These are phyloP conservation scores for Apis mellifera DNA, from an alignment of 1,140 invertebrate species.

Conservation along the genomic window Amel_HAv3.1 CM009940.2:7486001-7486500, in stretches of 20 bases:
- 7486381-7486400: conserved; percentile 42
- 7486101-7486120: background rate
- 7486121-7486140: background rate
- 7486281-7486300: conserved; percentile 59
- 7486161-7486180: background rate
- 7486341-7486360: conserved; percentile 54
- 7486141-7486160: conserved; percentile 15
- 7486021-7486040: background rate
- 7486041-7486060: background rate
- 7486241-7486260: background rate
- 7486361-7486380: conserved; percentile 57
- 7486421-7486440: conserved; percentile 26
- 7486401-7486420: background rate
- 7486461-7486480: background rate
- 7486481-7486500: conserved; percentile 29
- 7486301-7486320: conserved; percentile 45
- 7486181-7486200: background rate
- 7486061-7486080: background rate
- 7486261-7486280: conserved; percentile 34
- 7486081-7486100: background rate
- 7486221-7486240: background rate
- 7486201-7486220: conserved; percentile 29
- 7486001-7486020: background rate
- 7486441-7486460: too few relatives aligned
- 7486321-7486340: conserved; percentile 51